Evolutionary conservation across 2,888 invertebrate species (phyloP), one percentile per base, ranked within the genome.

Genomic region (Chrysina gloriosa): DNA sequence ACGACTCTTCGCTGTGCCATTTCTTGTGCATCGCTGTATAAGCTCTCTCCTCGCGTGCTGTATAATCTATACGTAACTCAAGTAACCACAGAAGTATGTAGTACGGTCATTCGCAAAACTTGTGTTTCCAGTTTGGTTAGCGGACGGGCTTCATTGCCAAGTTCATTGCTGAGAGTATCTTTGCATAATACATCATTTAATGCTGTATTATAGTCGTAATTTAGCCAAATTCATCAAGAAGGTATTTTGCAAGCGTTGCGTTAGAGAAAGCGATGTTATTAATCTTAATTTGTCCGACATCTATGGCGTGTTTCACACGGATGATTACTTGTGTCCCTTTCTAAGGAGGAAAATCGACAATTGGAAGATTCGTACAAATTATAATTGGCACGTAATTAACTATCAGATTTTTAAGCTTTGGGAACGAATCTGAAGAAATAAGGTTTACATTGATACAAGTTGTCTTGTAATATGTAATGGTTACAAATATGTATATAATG

Each of bases 71-170:
- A 58, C 11, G 23, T 21, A 11, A 21, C 34, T n/a, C n/a, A n/a
- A n/a, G 11, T 36, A 58, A 31, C 36, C 16, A 19, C 39, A 58
- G 52, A 52, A 5, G 67, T 63, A 67, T 67, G 48, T 56, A 63
- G 56, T 63, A 50, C 64, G 66, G 56, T 67, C 58, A 69, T 69
- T 67, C 64, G 69, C 67, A 42, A 69, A 63, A 69, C 67, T 69
- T 63, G 69, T 58, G 69, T 63, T 56, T 48, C 67, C 67, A 50
- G 54, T 65, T 54, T 65, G 54, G 45, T 31, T 31, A 36, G 47
- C 47, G 47, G 48, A 47, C 27, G 19, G 39, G 16, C 3, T 42
- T 9, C 58, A 39, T 31, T 52, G 52, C 52, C 52, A 52, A 52
- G 52, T 52, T 58, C 58, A 25, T 39, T 42, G 58, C 27, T 16